Evolutionary conservation across 2,113 vertebrate species (phyloP), one percentile per base, ranked within the genome.

Genomic region (Poicephalus gulielmi): DNA sequence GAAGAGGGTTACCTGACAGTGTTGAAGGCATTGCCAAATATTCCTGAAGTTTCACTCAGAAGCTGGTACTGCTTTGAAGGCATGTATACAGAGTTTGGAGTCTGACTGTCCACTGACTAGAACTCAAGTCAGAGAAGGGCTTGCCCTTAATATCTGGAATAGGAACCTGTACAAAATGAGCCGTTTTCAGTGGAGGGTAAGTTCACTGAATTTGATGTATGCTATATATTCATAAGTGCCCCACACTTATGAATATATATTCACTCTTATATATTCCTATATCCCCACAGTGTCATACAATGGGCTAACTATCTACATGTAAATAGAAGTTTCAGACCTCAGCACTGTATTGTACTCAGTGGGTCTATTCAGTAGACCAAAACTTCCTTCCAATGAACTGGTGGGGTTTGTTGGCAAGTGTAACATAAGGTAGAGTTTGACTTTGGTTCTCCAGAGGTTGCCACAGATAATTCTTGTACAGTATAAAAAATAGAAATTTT

Each of bases 201-300:
- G 27, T 59, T 13, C 55, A 14, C 55, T n/a, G 33, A 59, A 60
- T 83, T 53, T 3, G 5, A 78, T 60, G 17, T 63, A 24, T 37
- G 27, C 23, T 77, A 5, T 87, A 5, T 57, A 31, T 91, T 77
- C 4, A 27, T 44, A 30, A 43, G 12, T 79, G 31, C 28, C 2
- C 37, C 37, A 37, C 37, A 37, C 37, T 37, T 37, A 37, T 37
- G 37, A 37, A 37, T 37, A 37, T 37, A 37, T 37, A 37, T 37
- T 37, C 37, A 37, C 37, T 37, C 37, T 37, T 37, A 37, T 37
- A 37, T 37, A 37, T 37, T 37, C 37, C 37, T 37, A 37, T 37
- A 3, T 83, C 44, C 67, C 8, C 8, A 35, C 10, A 59, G 7
- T 6, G 5, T 63, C 77, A 37, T 0, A 0, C 62, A 59, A 25